phyloP scores from a whole-genome alignment of 2,113 vertebrate species.

The Tauraco erythrolophus region DNA sequence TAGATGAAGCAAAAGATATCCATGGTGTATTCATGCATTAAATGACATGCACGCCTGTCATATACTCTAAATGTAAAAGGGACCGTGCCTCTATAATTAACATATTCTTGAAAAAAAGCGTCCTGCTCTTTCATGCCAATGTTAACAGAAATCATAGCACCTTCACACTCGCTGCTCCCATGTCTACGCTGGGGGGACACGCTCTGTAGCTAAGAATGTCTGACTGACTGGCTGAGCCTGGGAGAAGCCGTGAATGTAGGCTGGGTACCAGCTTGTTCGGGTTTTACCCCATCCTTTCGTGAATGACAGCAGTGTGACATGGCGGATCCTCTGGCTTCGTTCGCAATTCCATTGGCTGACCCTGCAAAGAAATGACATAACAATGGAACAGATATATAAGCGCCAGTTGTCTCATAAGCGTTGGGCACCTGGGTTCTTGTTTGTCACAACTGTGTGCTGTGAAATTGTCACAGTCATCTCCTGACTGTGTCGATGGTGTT shows the following conservation, averaged over 20 bases:
- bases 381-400: background rate
- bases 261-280: background rate
- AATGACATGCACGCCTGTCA: background rate
- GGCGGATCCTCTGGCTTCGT: background rate
- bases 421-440: background rate
- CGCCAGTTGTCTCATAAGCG: background rate
- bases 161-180: background rate
- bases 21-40: background rate
- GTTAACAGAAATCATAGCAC: background rate
- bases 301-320: background rate
- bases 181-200: background rate
- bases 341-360: background rate
- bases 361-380: background rate
- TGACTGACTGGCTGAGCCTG: background rate
- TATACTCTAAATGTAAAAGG: background rate
- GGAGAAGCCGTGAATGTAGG: background rate
- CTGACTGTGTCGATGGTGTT: background rate
- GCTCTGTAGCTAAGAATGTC: background rate
- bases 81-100: background rate
- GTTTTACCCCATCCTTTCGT: background rate
- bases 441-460: background rate
- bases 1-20: background rate
- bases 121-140: background rate
- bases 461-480: background rate
- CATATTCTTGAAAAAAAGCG: background rate